phyloP scores from a whole-genome alignment of 2,113 vertebrate genomes.

The Anhinga rufa region DNA sequence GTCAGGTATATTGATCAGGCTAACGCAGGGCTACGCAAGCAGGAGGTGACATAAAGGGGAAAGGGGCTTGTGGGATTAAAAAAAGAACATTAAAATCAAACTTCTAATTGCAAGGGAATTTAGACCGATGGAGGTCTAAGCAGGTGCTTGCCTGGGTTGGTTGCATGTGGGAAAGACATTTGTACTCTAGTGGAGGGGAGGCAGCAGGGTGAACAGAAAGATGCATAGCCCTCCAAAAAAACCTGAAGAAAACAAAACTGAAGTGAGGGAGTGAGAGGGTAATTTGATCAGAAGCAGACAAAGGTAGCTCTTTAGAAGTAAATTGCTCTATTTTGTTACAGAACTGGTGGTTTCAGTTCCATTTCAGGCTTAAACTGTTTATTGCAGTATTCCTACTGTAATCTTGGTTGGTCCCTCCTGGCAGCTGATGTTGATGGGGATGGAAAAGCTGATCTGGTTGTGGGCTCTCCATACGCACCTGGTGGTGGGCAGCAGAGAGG shows the following conservation, averaged over 20 bases:
- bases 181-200: not conserved
- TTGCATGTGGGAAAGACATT: not conserved
- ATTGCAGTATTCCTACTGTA: slow-evolving; percentile 73
- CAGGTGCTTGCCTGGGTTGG: not conserved
- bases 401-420: slow-evolving; percentile 77
- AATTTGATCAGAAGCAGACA: not conserved
- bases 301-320: not conserved
- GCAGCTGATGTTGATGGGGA: slow-evolving; percentile 70
- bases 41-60: not conserved
- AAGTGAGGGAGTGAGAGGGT: not conserved
- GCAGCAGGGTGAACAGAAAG: not conserved
- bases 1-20: slow-evolving; percentile 55
- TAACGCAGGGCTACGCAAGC: not conserved
- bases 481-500: slow-evolving; percentile 73
- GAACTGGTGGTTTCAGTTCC: not conserved
- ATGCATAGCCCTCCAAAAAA: not conserved
- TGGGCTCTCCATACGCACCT: slow-evolving; percentile 74
- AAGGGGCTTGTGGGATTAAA: not conserved
- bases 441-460: slow-evolving; percentile 64
- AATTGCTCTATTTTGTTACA: not conserved
- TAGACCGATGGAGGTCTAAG: not conserved
- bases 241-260: not conserved
- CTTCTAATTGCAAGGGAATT: not conserved
- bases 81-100: not conserved
- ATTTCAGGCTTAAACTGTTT: not conserved